These are phyloP conservation scores for Chlamydotis undulata DNA, from an alignment of 2,113 vertebrate species.

Conservation along the genomic window DNA sequence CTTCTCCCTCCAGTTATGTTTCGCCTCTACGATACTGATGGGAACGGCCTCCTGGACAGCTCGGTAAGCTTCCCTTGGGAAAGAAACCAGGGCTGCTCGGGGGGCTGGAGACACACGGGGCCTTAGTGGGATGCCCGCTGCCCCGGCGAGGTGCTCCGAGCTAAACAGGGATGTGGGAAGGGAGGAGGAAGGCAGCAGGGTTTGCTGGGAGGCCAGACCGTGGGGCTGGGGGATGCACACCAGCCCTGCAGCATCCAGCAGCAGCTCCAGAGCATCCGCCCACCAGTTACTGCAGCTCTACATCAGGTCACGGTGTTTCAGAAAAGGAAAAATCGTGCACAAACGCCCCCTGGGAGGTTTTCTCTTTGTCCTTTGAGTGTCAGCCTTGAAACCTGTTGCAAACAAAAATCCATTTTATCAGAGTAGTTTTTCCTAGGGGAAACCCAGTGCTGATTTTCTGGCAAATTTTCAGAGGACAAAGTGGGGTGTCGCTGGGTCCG, in stretches of 20 bases:
- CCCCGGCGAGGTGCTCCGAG: fast-evolving
- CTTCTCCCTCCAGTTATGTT: slow-evolving; percentile 89
- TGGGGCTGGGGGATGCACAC: not conserved
- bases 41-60: slow-evolving; percentile 91
- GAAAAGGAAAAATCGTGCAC: not conserved
- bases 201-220: not conserved
- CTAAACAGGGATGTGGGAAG: not conserved
- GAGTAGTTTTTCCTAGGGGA: not conserved
- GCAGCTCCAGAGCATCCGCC: not conserved
- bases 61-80: slow-evolving; percentile 75
- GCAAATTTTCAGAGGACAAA: not conserved
- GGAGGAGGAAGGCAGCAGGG: not conserved
- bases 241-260: not conserved
- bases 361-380: not conserved
- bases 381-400: not conserved
- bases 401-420: not conserved
- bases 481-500: fast-evolving
- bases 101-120: not conserved
- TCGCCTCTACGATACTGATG: slow-evolving; percentile 91
- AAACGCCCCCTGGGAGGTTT: not conserved
- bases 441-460: not conserved
- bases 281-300: not conserved
- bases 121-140: fast-evolving
- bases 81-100: fast-evolving
- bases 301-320: not conserved